A percentile compares a stretch with the other conserved stretches of the same genome.
Evolutionary conservation across 2,797 vertebrate species (phyloP).

Genomic region (Anabas testudineus): DNA sequence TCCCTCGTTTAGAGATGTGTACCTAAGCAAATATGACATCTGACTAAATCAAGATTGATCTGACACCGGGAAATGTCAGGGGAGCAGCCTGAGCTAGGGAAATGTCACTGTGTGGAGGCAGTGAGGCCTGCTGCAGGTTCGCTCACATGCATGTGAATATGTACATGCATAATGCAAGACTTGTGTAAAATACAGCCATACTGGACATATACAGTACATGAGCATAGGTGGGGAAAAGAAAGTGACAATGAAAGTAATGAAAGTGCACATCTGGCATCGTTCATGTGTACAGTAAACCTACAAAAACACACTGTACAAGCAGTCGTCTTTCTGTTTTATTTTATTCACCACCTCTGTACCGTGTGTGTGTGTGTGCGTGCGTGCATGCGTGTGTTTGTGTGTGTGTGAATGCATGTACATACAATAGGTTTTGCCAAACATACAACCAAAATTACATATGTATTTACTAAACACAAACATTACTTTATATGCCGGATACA

Average conservation of each 20-base stretch:
- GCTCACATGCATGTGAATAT: slow-evolving; percentile 32
- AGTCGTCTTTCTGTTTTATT: not conserved
- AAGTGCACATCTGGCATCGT: too few species aligned
- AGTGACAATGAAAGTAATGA: too few species aligned
- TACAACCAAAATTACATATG: not conserved
- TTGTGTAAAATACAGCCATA: slow-evolving; percentile 17
- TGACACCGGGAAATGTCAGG: slow-evolving; percentile 87
- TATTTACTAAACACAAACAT: not conserved
- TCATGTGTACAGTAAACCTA: too few species aligned
- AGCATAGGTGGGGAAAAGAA: not conserved
- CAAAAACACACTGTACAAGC: not conserved
- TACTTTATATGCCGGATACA: slow-evolving; percentile 9
- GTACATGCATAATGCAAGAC: slow-evolving; percentile 8
- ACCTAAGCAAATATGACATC: slow-evolving; percentile 83
- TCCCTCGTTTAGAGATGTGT: slow-evolving; percentile 73
- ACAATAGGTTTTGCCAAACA: not conserved
- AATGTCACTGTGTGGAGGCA: slow-evolving; percentile 81
- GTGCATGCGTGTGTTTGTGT: not conserved
- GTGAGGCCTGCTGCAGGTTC: slow-evolving; percentile 37
- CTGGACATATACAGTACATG: not conserved
- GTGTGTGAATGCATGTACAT: too few species aligned
- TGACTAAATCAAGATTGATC: slow-evolving; percentile 86
- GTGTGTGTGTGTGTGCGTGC: not conserved
- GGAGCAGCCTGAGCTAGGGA: slow-evolving; percentile 70
- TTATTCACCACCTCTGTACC: not conserved